Conservation (phyloP, 1,140 invertebrate species). For the Epicauta chinensis region DNA sequence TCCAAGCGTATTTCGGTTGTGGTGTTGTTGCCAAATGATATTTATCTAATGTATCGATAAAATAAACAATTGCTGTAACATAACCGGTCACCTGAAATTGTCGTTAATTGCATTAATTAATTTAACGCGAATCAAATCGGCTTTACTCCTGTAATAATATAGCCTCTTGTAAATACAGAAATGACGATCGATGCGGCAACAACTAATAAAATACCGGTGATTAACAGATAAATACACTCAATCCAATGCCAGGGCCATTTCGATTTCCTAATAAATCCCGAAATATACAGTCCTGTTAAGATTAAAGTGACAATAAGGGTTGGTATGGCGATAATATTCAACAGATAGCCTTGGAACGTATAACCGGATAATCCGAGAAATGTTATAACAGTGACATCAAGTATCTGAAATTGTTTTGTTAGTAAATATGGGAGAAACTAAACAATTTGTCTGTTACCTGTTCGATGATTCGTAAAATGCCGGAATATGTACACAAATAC, state of each 20-base stretch:
- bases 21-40: conserved; percentile 6
- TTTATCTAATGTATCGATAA: conserved; percentile 6
- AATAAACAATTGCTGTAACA: conserved; percentile 3
- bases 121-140: not conserved
- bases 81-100: conserved; percentile 3
- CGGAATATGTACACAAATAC: not conserved
- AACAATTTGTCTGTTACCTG: not conserved
- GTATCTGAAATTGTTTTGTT: conserved; percentile 1
- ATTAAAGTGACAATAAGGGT: conserved; percentile 3
- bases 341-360: not conserved
- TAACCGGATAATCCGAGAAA: conserved; percentile 2
- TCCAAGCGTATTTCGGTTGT: conserved; percentile 7
- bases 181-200: conserved; percentile 7
- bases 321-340: not conserved
- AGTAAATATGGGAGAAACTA: not conserved
- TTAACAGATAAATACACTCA: conserved; percentile 9
- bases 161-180: conserved; percentile 9
- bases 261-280: conserved; percentile 4
- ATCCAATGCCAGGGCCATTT: conserved; percentile 10
- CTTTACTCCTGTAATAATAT: conserved; percentile 8
- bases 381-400: conserved; percentile 4
- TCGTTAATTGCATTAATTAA: not conserved
- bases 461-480: not conserved
- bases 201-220: conserved; percentile 1
- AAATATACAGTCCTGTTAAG: conserved; percentile 2